Percentiles rank a stretch among this genome's conserved stretches.
Conservation (phyloP, 2,113 vertebrate genomes). For the Herpetotheres cachinnans region DNA sequence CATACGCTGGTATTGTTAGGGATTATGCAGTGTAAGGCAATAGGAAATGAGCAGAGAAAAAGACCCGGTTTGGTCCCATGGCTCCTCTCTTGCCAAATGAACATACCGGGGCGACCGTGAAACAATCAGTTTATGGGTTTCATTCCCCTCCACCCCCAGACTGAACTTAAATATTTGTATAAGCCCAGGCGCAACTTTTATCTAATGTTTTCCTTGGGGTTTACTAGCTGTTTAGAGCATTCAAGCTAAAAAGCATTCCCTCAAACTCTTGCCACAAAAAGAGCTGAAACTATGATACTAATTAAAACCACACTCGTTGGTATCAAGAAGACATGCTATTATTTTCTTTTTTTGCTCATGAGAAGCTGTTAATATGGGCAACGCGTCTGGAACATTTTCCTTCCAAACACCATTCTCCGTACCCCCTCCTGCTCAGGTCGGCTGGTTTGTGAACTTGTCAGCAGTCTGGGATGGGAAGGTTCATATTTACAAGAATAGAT, state of each 20-base stretch:
- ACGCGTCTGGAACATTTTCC: constrained; percentile 29
- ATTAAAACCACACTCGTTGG: constrained; percentile 71
- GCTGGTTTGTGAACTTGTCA: neutral
- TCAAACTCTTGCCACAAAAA: constrained; percentile 26
- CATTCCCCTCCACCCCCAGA: constrained; percentile 36
- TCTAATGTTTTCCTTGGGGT: constrained; percentile 53
- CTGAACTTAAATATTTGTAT: constrained; percentile 58
- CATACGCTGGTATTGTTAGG: neutral
- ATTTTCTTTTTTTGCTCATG: constrained; percentile 26
- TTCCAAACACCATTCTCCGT: neutral
- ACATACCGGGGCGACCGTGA: constrained; percentile 6
- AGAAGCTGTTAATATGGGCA: constrained; percentile 58
- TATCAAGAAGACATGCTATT: constrained; percentile 45
- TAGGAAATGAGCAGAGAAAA: constrained; percentile 43
- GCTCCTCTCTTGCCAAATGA: constrained; percentile 45
- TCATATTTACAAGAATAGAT: neutral
- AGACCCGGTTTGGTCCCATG: neutral
- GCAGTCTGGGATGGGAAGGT: neutral
- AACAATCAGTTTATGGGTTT: constrained; percentile 35
- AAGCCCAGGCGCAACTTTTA: constrained; percentile 40
- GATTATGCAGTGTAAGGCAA: constrained; percentile 49
- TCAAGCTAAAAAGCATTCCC: constrained; percentile 50
- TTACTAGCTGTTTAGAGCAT: constrained; percentile 61
- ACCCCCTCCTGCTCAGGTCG: neutral
- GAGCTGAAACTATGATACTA: constrained; percentile 63